Base-by-base conservation (phyloP, 2,888 invertebrate genomes). In the Drosophila hamatofila region DNA sequence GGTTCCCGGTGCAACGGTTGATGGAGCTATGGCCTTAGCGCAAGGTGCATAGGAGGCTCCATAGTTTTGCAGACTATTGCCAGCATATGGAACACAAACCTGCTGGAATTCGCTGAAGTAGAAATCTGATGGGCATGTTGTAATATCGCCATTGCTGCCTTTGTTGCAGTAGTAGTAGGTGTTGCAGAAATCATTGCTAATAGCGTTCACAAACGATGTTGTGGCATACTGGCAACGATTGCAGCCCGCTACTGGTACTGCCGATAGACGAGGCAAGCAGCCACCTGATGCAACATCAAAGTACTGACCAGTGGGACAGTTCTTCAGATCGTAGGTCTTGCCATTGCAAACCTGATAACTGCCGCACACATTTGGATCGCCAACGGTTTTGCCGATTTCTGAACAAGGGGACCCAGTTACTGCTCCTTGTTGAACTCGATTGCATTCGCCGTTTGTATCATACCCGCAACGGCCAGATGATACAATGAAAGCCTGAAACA, bases 191-290 rank as follows among this genome's bases (percentile, higher is more conserved):
- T 25, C 0, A 2, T 2, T 14, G 25, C 56, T 23, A 0, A 72
- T 75, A 16, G 72, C 71, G 64, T 83, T 83, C 16, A 75, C 89
- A 9, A 81, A 83, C 0, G 1, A 0, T 0, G 2, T n/a, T 0
- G 0, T 14, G 9, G 79, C 18, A 2, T 46, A 63, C 52, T 83
- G 84, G 39, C 83, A 83, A 7, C 83, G 89, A 51, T 83, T 72
- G 88, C 83, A 83, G 23, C 27, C 41, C 25, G 9, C 2, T 1
- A 1, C 0, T 11, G 83, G 42, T 0, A 25, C 30, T 4, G 89
- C 83, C 0, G 0, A 0, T n/a, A 54, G 35, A 2, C 89, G 83
- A 1, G 0, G 0, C 9, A 4, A 0, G 35, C 88, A 81, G 0
- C 0, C 0, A 0, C 0, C 0, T 0, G 0, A 0, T 0, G 25